These are phyloP conservation scores for Peromyscus eremicus DNA, from an alignment of 2,797 vertebrate species.

Conservation along the genomic window DNA sequence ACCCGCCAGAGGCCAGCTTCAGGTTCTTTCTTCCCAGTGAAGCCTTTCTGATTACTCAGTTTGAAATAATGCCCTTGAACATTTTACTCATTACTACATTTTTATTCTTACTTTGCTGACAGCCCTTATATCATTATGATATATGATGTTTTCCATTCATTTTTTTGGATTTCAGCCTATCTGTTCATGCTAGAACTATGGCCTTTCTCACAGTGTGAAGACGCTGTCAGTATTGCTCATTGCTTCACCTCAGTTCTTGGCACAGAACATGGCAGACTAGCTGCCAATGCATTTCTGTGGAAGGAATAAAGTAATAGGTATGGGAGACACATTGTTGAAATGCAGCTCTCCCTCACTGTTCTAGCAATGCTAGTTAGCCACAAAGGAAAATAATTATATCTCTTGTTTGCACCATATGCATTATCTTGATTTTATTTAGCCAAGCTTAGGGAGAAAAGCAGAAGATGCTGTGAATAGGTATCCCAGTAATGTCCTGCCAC, in stretches of 20 bases:
- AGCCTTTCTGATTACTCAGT: background rate
- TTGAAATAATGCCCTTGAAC: constrained; percentile 29
- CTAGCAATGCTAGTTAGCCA: background rate
- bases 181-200: background rate
- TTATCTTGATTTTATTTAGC: constrained; percentile 42
- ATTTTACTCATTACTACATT: background rate
- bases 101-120: constrained; percentile 24
- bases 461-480: background rate
- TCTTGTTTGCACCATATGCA: background rate
- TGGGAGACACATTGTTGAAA: background rate
- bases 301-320: background rate
- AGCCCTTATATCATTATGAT: background rate
- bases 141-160: background rate
- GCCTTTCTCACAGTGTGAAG: background rate
- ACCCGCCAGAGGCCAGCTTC: background rate
- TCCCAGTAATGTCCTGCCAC: background rate
- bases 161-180: background rate
- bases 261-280: background rate
- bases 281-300: background rate
- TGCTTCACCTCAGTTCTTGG: background rate
- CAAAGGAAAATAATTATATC: background rate
- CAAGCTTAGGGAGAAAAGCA: background rate
- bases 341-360: background rate
- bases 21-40: background rate
- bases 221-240: background rate